A percentile compares a stretch with the other conserved stretches of the same genome.
These are phyloP conservation scores for Amorpha juglandis DNA, from an alignment of 2,888 invertebrate species.

Conservation along the genomic window DNA sequence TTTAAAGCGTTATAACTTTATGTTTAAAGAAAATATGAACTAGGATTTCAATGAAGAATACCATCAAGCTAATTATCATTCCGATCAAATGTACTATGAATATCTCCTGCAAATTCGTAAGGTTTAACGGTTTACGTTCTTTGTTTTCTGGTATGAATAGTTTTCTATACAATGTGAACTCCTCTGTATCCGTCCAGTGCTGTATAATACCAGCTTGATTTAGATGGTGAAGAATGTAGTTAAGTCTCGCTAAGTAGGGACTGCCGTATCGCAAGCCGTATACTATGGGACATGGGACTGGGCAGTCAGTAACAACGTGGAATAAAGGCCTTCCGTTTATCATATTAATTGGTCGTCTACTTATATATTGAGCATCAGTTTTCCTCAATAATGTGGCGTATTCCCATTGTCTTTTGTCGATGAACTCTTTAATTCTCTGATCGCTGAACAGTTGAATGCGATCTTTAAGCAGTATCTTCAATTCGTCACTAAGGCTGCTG, in stretches of 20 bases:
- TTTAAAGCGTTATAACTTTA: not conserved
- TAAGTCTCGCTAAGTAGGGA: constrained; percentile 78
- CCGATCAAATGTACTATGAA: constrained; percentile 64
- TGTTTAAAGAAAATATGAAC: constrained; percentile 29
- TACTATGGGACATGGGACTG: constrained; percentile 82
- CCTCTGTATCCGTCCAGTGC: constrained; percentile 67
- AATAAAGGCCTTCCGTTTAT: constrained; percentile 72
- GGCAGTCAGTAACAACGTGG: constrained; percentile 78
- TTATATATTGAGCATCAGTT: constrained; percentile 66
- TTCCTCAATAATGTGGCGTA: constrained; percentile 80
- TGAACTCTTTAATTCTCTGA: constrained; percentile 57
- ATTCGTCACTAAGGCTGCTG: constrained; percentile 55
- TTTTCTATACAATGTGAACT: constrained; percentile 49
- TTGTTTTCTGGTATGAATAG: constrained; percentile 48
- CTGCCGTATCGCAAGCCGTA: constrained; percentile 85
- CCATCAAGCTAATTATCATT: constrained; percentile 51
- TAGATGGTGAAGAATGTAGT: constrained; percentile 71
- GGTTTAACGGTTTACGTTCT: constrained; percentile 66
- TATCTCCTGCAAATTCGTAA: constrained; percentile 75
- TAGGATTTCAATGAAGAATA: constrained; percentile 59
- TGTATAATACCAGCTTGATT: constrained; percentile 80
- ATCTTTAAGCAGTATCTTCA: constrained; percentile 51
- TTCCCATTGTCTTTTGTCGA: constrained; percentile 68
- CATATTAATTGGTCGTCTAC: constrained; percentile 59
- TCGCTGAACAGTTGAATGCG: constrained; percentile 70